Conservation (phyloP, 2,888 invertebrate species). For the Eudasyphora cyanicolor region DNA sequence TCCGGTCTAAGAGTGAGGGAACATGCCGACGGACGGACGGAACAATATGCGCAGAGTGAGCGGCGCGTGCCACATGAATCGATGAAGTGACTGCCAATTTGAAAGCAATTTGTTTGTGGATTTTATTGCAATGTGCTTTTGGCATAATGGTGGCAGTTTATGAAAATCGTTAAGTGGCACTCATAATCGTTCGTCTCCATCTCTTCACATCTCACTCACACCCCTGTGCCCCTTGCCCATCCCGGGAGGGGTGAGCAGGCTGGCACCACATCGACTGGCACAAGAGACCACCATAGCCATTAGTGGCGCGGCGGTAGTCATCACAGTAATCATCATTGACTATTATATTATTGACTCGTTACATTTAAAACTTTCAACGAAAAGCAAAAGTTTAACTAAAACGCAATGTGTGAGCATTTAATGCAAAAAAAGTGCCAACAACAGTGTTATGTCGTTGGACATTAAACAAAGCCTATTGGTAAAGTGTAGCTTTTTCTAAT, state of each 20-base stretch:
- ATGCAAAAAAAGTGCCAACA: background rate
- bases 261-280: conserved; percentile 14
- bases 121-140: conserved; percentile 68
- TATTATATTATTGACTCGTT: no score
- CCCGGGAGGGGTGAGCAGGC: background rate
- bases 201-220: conserved; percentile 16
- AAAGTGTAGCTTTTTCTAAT: no score
- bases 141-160: conserved; percentile 64
- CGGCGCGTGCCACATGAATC: conserved; percentile 73
- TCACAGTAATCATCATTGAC: background rate
- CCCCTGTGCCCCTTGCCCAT: background rate
- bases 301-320: background rate
- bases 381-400: background rate
- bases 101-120: conserved; percentile 69
- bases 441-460: no score
- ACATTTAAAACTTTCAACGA: background rate
- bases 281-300: background rate
- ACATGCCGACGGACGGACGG: background rate
- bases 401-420: background rate
- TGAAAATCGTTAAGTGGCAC: conserved; percentile 59
- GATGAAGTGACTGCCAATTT: conserved; percentile 67
- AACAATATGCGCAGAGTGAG: conserved; percentile 62
- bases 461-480: no score
- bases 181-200: conserved; percentile 34
- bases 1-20: conserved; percentile 23